A percentile compares a stretch with the other conserved stretches of the same genome.
These are phyloP conservation scores for Nomada fucata DNA, from an alignment of 2,888 invertebrate genomes.

Conservation along the genomic window DNA sequence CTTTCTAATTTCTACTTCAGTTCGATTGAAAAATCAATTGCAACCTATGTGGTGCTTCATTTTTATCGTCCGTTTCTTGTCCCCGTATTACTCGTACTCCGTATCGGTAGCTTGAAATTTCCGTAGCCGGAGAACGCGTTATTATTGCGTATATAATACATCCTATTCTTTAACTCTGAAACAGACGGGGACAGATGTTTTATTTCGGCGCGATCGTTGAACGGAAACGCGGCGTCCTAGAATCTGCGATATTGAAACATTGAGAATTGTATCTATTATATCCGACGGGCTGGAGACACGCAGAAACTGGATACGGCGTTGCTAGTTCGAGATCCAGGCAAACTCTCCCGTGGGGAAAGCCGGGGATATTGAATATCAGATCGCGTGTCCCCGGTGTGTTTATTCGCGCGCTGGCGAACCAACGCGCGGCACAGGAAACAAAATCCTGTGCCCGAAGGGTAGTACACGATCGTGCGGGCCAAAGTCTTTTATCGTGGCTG, in stretches of 20 bases:
- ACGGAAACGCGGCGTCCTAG: not conserved
- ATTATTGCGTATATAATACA: not conserved
- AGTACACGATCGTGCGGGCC: constrained; percentile 48
- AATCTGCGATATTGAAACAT: constrained; percentile 36
- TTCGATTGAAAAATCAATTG: too few species aligned
- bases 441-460: constrained; percentile 64
- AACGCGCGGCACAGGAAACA: constrained; percentile 58
- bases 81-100: too few species aligned
- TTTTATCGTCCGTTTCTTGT: too few species aligned
- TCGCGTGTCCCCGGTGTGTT: constrained; percentile 70
- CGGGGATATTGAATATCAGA: constrained; percentile 73
- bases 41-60: too few species aligned
- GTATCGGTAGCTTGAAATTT: too few species aligned
- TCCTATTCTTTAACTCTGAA: not conserved
- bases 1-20: too few species aligned
- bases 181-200: not conserved
- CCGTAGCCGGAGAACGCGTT: too few species aligned
- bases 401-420: constrained; percentile 63
- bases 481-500: constrained; percentile 56
- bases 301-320: constrained; percentile 67
- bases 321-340: constrained; percentile 59
- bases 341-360: constrained; percentile 68
- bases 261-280: constrained; percentile 61
- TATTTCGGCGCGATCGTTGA: not conserved
- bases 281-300: constrained; percentile 57